Base-by-base conservation (phyloP, 2,797 vertebrate genomes). In the Ibycter americanus region DNA sequence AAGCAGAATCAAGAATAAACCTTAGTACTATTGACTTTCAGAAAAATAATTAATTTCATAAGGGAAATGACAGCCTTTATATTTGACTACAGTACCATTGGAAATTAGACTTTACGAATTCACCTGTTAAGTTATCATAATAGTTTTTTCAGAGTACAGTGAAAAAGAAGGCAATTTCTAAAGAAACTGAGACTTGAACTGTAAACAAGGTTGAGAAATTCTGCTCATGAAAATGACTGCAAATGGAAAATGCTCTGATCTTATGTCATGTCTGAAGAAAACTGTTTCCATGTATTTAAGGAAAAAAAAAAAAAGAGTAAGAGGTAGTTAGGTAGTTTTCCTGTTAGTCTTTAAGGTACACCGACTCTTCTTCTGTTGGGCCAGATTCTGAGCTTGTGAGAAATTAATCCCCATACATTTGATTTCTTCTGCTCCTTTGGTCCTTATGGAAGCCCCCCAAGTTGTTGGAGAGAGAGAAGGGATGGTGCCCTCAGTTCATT, bases 81-180 rank as follows among this genome's bases (percentile, higher is more conserved):
- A 49, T 89, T 80, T 93, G 59, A 56, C 32, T 87, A 15, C 15
- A 82, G 7, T 68, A 14, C 8, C 20, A 12, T 7, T 87, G 44
- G 85, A 95, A 89, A 82, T 84, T 44, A 44, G 34, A 61, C 31
- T 92, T 89, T 29, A 38, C 38, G 27, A 73, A 89, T 80, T 70
- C 76, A 52, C 21, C 20, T 82, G 13, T 61, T 55, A 55, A 67
- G 34, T 78, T 80, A 32, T 4, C 68, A 27, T 90, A 66, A 40
- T 55, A n/a, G 52, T 61, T 87, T 58, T 87, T 85, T 79, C 26
- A n/a, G 42, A 83, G 18, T 79, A 42, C 54, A 83, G 12, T 81
- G 68, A 93, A 90, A 92, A 91, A 81, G 59, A 83, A 91, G 87
- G 59, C 55, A 25, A 34, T 85, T 96, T 96, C 52, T 62, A 56